Base-by-base conservation (phyloP, 2,888 invertebrate genomes). In the Sarcophaga rosellei region DNA sequence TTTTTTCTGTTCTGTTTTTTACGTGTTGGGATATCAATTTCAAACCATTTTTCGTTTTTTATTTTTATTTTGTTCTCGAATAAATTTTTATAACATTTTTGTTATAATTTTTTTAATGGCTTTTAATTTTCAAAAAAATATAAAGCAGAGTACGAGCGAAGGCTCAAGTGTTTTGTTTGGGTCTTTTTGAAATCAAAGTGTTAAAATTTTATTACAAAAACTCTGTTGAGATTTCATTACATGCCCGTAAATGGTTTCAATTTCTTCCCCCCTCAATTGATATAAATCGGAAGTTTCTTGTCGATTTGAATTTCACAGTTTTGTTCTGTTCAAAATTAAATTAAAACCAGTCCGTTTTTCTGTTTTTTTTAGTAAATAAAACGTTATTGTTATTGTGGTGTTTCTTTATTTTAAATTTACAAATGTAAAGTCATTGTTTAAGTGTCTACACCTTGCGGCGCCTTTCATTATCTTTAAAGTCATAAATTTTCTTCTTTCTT, bases 241-340 rank as follows among this genome's bases (percentile, higher is more conserved):
- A 35, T 35, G 8, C 10, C 35, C 0, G 1, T 21, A 53, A 53
- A n/a, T 69, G n/a, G 89, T 91, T 90, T 91, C 89, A 89, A 89
- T 91, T 90, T 90, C 80, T 25, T 8, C 35, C 35, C 35, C 10
- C 35, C 35, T 10, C 90, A 89, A 90, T 90, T 90, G 89, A 91
- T 90, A 90, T 90, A 89, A 90, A 90, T 90, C 91, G 91, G 91
- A 91, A 91, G 91, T 91, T 90, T 86, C 66, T 88, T 73, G 61
- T 78, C 57, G 57, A 20, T 73, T 70, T 59, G 44, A 81, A 81
- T 68, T 73, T 81, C 23, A 63, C 73, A 73, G 63, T 80, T 77
- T 77, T 57, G 47, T 62, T 53, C 47, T 63, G 57, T 12, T 44
- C 21, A 45, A 25, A 35, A 17, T 53, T 75, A 35, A n/a, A n/a